Base-by-base conservation (phyloP, 2,888 invertebrate genomes). In the Hecatera dysodea region DNA sequence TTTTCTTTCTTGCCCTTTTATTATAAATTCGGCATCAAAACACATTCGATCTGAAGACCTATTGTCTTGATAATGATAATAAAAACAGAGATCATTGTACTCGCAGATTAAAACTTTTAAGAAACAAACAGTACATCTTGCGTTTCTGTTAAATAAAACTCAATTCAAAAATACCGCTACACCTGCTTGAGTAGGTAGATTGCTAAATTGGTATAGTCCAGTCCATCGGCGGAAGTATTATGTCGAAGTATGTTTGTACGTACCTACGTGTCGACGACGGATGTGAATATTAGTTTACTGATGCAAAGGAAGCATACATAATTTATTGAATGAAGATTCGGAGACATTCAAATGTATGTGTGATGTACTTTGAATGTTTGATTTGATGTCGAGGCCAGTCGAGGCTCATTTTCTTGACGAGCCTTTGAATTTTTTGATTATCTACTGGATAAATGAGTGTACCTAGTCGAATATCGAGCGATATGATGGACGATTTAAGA, bases 301-400 rank as follows among this genome's bases (percentile, higher is more conserved):
- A 68, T 72, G 72, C 69, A 72, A 82, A 77, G 69, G 72, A 72
- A 67, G 79, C 74, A 76, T 84, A 68, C 66, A 69, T 77, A 82
- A 75, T 81, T 70, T 67, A 75, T 75, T 68, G 36, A 71, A 82
- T 64, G 55, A 79, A 81, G 67, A 80, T 84, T 78, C 60, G 42
- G 64, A 61, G 56, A 46, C 65, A 67, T 60, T 56, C 63, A 63
- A 64, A 55, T 60, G 56, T 62, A 22, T 44, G 60, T 22, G 27
- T 56, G n/a, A n/a, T n/a, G n/a, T 17, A 52, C 24, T 57, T 59
- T 61, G 39, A 68, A 70, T 27, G 12, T 68, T 29, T 42, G 19
- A 78, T 27, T 39, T 27, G 33, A 73, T 46, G 50, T 33, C 33
- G 29, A 29, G 29, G 7, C 29, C 29, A 29, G 29, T 29, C 29